Evolutionary conservation across 2,888 invertebrate genomes (phyloP).

Genomic region (Seira musarum): DNA sequence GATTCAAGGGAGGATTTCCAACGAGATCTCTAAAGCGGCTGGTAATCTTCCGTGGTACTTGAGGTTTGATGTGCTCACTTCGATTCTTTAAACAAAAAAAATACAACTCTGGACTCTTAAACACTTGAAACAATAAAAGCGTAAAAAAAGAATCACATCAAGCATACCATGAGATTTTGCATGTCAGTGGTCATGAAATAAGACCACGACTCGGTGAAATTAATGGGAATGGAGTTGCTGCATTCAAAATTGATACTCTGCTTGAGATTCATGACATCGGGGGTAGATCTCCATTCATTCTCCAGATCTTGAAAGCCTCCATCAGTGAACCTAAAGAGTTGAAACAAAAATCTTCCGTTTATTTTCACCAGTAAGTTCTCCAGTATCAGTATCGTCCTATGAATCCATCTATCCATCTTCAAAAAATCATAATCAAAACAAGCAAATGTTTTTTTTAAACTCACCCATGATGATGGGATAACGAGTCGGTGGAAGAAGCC

Average conservation of each 20-base stretch:
- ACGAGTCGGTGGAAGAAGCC: constrained; percentile 60
- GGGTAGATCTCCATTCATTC: constrained; percentile 64
- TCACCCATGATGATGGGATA: constrained; percentile 47
- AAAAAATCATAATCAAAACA: no score
- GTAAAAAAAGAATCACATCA: background rate
- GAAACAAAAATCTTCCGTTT: background rate
- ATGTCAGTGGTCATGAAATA: constrained; percentile 69
- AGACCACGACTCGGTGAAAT: constrained; percentile 70
- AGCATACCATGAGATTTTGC: constrained; percentile 63
- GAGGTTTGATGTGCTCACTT: constrained; percentile 63
- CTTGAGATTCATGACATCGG: constrained; percentile 67
- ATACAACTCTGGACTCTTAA: no score
- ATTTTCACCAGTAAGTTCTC: no score
- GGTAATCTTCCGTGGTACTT: constrained; percentile 58
- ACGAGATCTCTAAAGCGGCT: constrained; percentile 66
- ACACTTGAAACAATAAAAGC: no score
- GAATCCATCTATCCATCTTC: background rate
- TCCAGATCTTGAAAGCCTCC: constrained; percentile 62
- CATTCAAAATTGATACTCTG: constrained; percentile 69
- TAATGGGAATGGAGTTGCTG: constrained; percentile 69
- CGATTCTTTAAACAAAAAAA: constrained; percentile 43
- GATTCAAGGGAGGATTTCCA: constrained; percentile 63
- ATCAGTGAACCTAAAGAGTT: constrained; percentile 37
- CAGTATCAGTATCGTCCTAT: constrained; percentile 16
- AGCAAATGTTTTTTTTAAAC: background rate